Conservation (phyloP, 2,113 vertebrate genomes). For the Halcyon senegalensis region DNA sequence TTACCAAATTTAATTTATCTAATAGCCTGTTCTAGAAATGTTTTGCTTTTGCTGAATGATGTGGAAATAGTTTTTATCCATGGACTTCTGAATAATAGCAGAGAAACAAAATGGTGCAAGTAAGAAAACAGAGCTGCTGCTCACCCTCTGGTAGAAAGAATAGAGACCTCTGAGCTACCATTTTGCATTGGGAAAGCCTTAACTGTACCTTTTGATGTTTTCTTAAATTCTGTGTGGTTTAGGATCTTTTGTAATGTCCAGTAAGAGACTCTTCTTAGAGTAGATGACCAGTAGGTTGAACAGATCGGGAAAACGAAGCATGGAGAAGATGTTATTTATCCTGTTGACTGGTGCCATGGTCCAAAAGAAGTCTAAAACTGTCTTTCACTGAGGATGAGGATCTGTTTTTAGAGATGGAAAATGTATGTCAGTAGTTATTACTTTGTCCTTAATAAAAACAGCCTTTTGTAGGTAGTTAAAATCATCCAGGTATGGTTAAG, state of each 20-base stretch:
- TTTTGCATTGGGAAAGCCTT: background rate
- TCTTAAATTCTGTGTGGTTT: background rate
- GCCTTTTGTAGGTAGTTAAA: background rate
- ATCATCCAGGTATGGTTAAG: background rate
- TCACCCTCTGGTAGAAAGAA: fast-evolving
- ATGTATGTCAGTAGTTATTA: background rate
- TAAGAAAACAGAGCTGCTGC: fast-evolving
- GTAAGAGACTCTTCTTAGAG: background rate
- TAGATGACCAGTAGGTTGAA: fast-evolving
- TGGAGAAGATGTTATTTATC: background rate
- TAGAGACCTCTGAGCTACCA: background rate
- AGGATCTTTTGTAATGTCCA: background rate
- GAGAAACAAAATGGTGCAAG: background rate
- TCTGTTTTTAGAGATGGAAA: background rate
- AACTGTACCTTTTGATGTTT: background rate
- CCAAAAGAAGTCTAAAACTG: background rate
- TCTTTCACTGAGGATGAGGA: background rate
- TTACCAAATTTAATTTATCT: background rate
- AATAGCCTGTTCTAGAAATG: background rate
- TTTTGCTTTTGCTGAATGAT: background rate
- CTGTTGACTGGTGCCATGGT: fast-evolving
- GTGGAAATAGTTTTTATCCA: background rate
- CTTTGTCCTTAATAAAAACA: background rate
- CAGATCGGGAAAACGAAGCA: background rate
- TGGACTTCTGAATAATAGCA: background rate